Evolutionary conservation across 2,888 invertebrate species (phyloP), one percentile per base, ranked within the genome.

Genomic region (Plemyria rubiginata): DNA sequence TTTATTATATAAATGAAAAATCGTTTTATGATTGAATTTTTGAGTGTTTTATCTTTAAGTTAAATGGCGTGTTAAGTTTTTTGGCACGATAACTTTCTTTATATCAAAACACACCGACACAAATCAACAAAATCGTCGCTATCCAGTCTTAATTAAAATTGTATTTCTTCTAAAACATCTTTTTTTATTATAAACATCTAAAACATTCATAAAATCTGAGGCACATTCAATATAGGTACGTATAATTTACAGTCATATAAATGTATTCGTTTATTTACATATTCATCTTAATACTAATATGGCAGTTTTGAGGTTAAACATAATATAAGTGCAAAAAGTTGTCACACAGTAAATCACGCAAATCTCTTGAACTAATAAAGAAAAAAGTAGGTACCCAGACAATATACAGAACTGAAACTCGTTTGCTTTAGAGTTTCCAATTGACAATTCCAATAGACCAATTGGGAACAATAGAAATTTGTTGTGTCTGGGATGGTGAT

Each of bases 191-290:
- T 86, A 88, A 88, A 88, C 85, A 84, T 88, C 81, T 86, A 82
- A 80, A 81, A 77, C 70, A 81, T 82, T 85, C 80, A 87, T 88
- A 90, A 88, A 89, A 85, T 90, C 85, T 85, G 88, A 91, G 91
- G 91, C 91, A 92, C 92, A 87, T 90, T 87, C 82, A 88, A 87
- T 86, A 87, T 90, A 32, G 22, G 32, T 32, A 89, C 86, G 89
- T 90, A 89, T 85, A 75, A 74, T 65, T 77, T 80, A 84, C 77
- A 84, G 70, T 82, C 59, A 62, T 72, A 55, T 73, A 74, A 67
- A 73, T 68, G 71, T 77, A 80, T 77, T 76, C 76, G 68, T 72
- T 76, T 87, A 87, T 87, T 79, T 90, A 90, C 88, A 90, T 64
- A 77, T 73, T 80, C 62, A 79, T 70, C 81, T 75, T 81, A 85